These are phyloP conservation scores for Actinernus sp. DNA, from an alignment of 92 coral and sea anemone species.

Conservation along the genomic window DNA sequence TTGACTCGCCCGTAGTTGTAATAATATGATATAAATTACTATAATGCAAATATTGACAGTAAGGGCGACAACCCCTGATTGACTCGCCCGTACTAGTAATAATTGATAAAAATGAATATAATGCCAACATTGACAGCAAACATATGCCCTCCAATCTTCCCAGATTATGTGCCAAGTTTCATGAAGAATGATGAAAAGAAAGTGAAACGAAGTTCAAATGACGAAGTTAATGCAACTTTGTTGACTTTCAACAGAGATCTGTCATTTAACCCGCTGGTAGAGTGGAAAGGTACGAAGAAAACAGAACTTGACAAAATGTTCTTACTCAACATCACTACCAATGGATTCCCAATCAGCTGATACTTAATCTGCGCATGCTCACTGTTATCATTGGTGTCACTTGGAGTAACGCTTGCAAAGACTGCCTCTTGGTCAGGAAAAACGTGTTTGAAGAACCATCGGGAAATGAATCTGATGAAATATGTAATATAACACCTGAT, in stretches of 20 bases:
- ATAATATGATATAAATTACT: too few species aligned
- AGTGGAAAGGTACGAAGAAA: not conserved
- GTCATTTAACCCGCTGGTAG: not conserved
- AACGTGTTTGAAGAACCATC: slow-evolving; percentile 3
- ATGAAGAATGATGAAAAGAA: too few species aligned
- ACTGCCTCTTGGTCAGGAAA: slow-evolving; percentile 37
- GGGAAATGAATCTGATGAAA: not conserved
- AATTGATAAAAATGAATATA: too few species aligned
- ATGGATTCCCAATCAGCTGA: slow-evolving; percentile 30
- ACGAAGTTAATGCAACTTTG: too few species aligned
- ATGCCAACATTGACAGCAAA: too few species aligned
- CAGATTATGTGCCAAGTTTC: too few species aligned
- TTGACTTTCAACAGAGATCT: not conserved
- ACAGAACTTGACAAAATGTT: not conserved
- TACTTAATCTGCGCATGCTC: slow-evolving; percentile 32
- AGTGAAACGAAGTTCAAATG: too few species aligned
- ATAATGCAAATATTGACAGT: too few species aligned
- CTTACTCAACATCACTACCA: not conserved
- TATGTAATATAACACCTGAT: slow-evolving; percentile 6
- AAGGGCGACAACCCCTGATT: too few species aligned
- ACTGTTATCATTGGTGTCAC: slow-evolving; percentile 19
- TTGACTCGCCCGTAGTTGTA: too few species aligned
- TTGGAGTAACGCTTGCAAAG: slow-evolving; percentile 45
- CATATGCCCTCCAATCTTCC: too few species aligned
- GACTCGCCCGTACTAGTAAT: too few species aligned